Base-by-base conservation (phyloP, 2,113 vertebrate species). In the Dolichallabes microphthalmus region DNA sequence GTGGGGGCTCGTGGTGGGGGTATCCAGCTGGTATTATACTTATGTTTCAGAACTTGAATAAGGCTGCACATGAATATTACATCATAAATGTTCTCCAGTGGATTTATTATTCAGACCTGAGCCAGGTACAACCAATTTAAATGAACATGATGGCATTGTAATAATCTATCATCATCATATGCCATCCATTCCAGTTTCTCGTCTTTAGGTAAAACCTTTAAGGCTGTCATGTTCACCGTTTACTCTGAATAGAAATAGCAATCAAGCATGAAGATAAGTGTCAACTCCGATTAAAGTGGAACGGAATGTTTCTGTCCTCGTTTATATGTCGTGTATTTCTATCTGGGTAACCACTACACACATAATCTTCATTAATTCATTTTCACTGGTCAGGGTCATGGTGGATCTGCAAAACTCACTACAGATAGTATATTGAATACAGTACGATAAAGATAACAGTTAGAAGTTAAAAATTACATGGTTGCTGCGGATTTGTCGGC, bases 11-110 rank as follows among this genome's bases (percentile, higher is more conserved):
- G 0, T 19, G 9, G 7, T 6, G 12, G 92, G 91, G 90, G 1
- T 64, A 64, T 89, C 30, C 30, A 57, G 45, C 66, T 57, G 30
- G 15, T 68, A 68, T 68, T 78, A 53, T 84, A 64, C 53, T 5
- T 84, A 55, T 32, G 15, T 84, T 78, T 78, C 20, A 25, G 27
- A 64, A 84, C 35, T 2, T 86, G 77, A 57, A 35, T n/a, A 50
- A 14, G n/a, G 66, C 68, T 66, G 69, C 17, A 89, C 88, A 92
- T 91, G 74, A 91, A 90, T 74, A 87, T 89, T 86, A 88, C 74
- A 86, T 88, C 90, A 89, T 88, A 89, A 91, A 92, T 90, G 53
- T 66, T 57, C 53, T 68, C 68, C 86, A 27, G 13, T 79, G 60
- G 84, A 73, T 74, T 88, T 89, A 63, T 78, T 71, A 89, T 88